Percentiles rank a stretch among this genome's conserved stretches.
Evolutionary conservation across 2,888 invertebrate genomes (phyloP).

Genomic region (Dolichomitus sp.): DNA sequence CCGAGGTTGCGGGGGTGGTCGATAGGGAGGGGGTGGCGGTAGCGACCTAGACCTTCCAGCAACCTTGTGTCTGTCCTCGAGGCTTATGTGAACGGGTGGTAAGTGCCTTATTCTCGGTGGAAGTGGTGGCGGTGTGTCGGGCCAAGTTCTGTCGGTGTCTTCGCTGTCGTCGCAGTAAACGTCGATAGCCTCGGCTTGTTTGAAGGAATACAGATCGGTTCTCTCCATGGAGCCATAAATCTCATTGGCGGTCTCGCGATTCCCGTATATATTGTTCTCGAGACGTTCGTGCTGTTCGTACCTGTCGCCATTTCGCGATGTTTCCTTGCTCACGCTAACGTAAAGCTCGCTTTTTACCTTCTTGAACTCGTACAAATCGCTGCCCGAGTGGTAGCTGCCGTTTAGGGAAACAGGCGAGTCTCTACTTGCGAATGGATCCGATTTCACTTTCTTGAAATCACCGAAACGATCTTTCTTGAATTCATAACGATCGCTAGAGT

Average conservation of each 20-base stretch:
- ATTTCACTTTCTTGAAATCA: constrained; percentile 83
- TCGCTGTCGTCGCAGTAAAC: constrained; percentile 86
- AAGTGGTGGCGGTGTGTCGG: constrained; percentile 88
- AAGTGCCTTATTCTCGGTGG: constrained; percentile 89
- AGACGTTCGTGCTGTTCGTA: constrained; percentile 66
- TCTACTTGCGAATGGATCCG: constrained; percentile 80
- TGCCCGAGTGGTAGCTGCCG: constrained; percentile 79
- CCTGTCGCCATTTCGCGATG: constrained; percentile 65
- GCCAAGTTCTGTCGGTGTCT: constrained; percentile 80
- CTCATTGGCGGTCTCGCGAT: constrained; percentile 79
- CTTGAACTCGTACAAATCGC: constrained; percentile 79
- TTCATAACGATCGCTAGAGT: constrained; percentile 75
- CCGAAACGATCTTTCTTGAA: constrained; percentile 82
- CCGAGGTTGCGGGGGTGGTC: constrained; percentile 84
- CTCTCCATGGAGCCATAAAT: constrained; percentile 80
- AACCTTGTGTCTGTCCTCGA: constrained; percentile 87
- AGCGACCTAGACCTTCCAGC: constrained; percentile 84
- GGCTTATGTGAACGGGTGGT: constrained; percentile 90
- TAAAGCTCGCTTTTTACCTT: constrained; percentile 82
- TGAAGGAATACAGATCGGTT: constrained; percentile 81
- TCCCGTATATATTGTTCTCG: constrained; percentile 80
- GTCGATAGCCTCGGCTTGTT: constrained; percentile 81
- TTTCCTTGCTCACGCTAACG: constrained; percentile 75
- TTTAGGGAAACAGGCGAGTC: constrained; percentile 83
- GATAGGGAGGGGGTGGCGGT: constrained; percentile 84